phyloP scores from a whole-genome alignment of 2,888 invertebrate species.

The Masnerella sp. region DNA sequence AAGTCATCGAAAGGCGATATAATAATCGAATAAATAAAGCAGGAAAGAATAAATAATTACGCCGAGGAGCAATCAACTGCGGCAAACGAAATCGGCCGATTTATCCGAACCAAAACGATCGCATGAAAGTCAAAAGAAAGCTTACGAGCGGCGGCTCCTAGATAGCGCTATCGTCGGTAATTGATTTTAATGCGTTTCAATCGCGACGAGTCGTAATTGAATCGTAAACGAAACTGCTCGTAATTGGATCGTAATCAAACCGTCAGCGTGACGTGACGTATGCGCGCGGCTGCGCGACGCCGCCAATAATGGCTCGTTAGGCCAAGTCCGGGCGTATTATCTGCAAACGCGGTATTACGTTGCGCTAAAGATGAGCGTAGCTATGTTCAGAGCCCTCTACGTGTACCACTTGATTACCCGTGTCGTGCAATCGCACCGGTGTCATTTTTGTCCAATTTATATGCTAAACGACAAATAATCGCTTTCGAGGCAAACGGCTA shows the following conservation, averaged over 20 bases:
- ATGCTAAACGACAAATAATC: too few relatives aligned
- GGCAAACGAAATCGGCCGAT: constrained; percentile 37
- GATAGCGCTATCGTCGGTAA: constrained; percentile 42
- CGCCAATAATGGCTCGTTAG: constrained; percentile 55
- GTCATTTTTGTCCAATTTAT: constrained; percentile 18
- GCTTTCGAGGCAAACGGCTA: too few relatives aligned
- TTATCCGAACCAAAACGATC: constrained; percentile 29
- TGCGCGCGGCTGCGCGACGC: constrained; percentile 43
- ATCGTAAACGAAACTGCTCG: constrained; percentile 53
- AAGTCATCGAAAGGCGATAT: too few relatives aligned
- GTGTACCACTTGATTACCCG: constrained; percentile 31
- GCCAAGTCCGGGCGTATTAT: constrained; percentile 35
- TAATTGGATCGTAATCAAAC: constrained; percentile 59
- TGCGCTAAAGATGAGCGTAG: constrained; percentile 35
- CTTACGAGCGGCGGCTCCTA: constrained; percentile 20
- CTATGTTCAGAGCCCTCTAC: constrained; percentile 37
- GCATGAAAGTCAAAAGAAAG: constrained; percentile 45
- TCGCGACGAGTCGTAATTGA: constrained; percentile 48
- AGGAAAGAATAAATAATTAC: constrained; percentile 22
- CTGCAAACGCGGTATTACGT: constrained; percentile 38
- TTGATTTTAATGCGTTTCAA: constrained; percentile 56
- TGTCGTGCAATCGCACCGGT: constrained; percentile 23
- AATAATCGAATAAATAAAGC: constrained; percentile 21
- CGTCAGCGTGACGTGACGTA: constrained; percentile 53
- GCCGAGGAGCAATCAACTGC: constrained; percentile 10